Evolutionary conservation across 2,888 invertebrate genomes (phyloP).

Genomic region (Erebia ligea): DNA sequence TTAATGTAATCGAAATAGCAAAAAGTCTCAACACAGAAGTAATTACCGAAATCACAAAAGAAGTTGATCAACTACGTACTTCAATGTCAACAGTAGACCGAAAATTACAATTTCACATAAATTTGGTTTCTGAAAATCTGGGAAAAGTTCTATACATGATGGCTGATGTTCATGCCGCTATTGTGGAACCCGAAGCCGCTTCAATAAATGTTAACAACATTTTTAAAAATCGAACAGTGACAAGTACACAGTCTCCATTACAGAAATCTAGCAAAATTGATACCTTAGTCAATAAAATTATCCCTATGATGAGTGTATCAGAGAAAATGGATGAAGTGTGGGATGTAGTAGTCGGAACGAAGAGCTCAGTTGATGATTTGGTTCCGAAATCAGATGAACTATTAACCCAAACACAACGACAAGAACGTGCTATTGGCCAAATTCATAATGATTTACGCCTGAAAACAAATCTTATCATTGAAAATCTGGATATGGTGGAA

Average conservation of each 20-base stretch:
- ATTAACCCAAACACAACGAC: constrained; percentile 92
- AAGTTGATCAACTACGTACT: constrained; percentile 90
- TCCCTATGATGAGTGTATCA: constrained; percentile 92
- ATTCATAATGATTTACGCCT: constrained; percentile 91
- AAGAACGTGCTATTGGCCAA: constrained; percentile 93
- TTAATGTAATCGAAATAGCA: constrained; percentile 92
- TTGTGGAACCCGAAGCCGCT: constrained; percentile 88
- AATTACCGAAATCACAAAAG: constrained; percentile 91
- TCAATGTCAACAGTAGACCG: constrained; percentile 91
- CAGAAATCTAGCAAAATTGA: constrained; percentile 90
- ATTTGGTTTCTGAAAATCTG: constrained; percentile 91
- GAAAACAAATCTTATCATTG: constrained; percentile 93
- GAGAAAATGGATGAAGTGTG: constrained; percentile 96
- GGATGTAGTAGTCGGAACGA: constrained; percentile 95
- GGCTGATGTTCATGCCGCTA: constrained; percentile 91
- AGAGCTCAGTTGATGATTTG: constrained; percentile 92
- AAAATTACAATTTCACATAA: constrained; percentile 93
- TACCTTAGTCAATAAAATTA: constrained; percentile 90
- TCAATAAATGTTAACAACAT: constrained; percentile 77
- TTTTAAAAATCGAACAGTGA: constrained; percentile 81
- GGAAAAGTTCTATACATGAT: constrained; percentile 91
- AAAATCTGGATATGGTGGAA: constrained; percentile 93
- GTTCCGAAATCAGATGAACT: constrained; percentile 94
- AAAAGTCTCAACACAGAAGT: constrained; percentile 93
- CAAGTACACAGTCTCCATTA: constrained; percentile 83